Conservation (phyloP, 2,113 vertebrate species). For the Pachycephala philippinensis region DNA sequence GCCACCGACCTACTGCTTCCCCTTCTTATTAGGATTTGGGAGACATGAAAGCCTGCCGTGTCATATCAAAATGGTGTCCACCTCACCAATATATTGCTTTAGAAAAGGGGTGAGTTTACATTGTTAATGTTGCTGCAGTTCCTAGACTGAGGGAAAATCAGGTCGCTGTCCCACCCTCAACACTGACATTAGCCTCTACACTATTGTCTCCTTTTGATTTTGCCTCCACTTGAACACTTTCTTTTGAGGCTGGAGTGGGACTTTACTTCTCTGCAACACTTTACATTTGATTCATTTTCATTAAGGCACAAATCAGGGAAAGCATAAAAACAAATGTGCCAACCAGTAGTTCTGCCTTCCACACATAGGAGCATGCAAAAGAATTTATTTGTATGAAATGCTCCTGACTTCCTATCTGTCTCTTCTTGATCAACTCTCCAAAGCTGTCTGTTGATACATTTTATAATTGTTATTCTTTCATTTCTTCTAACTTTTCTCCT, state of each 20-base stretch:
- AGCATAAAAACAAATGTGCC: neutral
- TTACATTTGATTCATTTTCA: neutral
- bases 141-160: neutral
- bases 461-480: neutral
- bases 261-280: neutral
- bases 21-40: neutral
- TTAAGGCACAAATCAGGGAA: slow-evolving; percentile 34
- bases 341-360: neutral
- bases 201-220: neutral
- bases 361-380: neutral
- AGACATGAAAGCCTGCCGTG: neutral
- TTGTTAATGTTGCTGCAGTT: neutral
- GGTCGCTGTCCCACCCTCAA: neutral
- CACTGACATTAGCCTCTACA: neutral
- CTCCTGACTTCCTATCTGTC: neutral
- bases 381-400: neutral
- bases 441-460: neutral
- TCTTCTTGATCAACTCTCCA: neutral
- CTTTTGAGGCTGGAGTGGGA: neutral
- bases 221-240: neutral
- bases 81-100: neutral
- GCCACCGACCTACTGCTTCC: neutral
- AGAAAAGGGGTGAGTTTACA: neutral
- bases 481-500: neutral
- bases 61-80: neutral